These are phyloP conservation scores for Etheostoma cragini DNA, from an alignment of 2,113 vertebrate species.

Conservation along the genomic window DNA sequence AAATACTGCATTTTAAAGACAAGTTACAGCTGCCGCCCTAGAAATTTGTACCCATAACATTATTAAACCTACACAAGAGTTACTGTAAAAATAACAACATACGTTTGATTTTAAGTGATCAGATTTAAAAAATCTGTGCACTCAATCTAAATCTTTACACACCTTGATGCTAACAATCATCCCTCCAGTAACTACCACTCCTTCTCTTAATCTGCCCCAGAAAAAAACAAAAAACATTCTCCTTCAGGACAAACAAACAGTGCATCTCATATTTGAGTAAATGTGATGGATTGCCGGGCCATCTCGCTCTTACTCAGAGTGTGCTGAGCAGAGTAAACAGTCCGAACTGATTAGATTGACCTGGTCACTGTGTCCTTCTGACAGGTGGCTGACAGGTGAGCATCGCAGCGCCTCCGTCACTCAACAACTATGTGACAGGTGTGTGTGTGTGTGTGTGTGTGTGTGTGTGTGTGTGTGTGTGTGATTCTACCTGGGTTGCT, in stretches of 20 bases:
- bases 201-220: slow-evolving; percentile 6
- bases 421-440: slow-evolving; percentile 64
- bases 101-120: not conserved
- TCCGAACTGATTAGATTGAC: slow-evolving; percentile 77
- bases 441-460: slow-evolving; percentile 21
- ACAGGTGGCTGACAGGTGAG: slow-evolving; percentile 78
- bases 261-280: slow-evolving; percentile 37
- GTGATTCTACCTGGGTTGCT: slow-evolving; percentile 5
- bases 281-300: slow-evolving; percentile 36
- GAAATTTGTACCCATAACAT: not conserved
- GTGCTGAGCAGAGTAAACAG: slow-evolving; percentile 74
- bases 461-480: slow-evolving; percentile 12
- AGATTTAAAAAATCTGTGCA: not conserved
- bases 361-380: slow-evolving; percentile 69
- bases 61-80: not conserved
- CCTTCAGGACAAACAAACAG: slow-evolving; percentile 40
- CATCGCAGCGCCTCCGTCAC: slow-evolving; percentile 43
- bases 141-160: not conserved
- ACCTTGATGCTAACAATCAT: slow-evolving; percentile 3
- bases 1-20: not conserved
- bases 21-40: not conserved
- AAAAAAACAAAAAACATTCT: slow-evolving; percentile 13
- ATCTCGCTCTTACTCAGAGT: slow-evolving; percentile 33
- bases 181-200: slow-evolving; percentile 15
- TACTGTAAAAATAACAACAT: not conserved